Evolutionary conservation across 2,797 vertebrate genomes (phyloP), one percentile per base, ranked within the genome.

Genomic region (Rhinatrema bivittatum): DNA sequence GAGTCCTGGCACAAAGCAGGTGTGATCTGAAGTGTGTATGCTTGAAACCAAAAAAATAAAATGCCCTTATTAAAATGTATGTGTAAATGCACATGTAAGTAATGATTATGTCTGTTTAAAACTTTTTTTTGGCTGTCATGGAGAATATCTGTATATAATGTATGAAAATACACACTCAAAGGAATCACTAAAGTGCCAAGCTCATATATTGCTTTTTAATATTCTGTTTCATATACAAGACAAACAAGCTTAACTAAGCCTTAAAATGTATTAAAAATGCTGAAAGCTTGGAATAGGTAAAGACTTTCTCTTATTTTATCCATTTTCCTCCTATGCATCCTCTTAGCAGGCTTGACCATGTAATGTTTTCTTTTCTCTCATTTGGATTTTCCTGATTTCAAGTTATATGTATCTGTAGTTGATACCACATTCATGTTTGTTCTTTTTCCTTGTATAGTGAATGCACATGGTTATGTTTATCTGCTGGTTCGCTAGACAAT

Each of bases 141-240:
- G 42, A 63, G 57, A 59, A 56, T 49, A 36, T 65, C 46, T 72
- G 17, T 79, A 69, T 58, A 53, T 54, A 75, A 32, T 62, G 56
- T 72, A 74, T 77, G 60, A 70, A 60, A 74, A 61, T 45, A 61
- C 64, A 76, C 53, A 74, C 55, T 76, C 67, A 71, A 68, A 62
- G 50, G 59, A 68, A 70, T 79, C 76, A 82, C 81, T 65, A 23
- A 86, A 86, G 84, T 84, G 80, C 81, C 81, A 77, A 79, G 60
- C 39, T 75, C 42, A 53, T 59, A 52, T 63, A 51, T 63, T 60
- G 26, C 24, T 50, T 55, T 65, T 60, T 50, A n/a, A n/a, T n/a
- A n/a, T n/a, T 50, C 43, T 50, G 40, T 36, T 58, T 31, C 59
- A 56, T 73, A 59, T 70, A 64, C 73, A 69, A 61, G 49, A 51